A percentile compares a stretch with the other conserved stretches of the same genome.
Evolutionary conservation across 2,113 vertebrate species (phyloP).

Genomic region (Hiodon tergisus): DNA sequence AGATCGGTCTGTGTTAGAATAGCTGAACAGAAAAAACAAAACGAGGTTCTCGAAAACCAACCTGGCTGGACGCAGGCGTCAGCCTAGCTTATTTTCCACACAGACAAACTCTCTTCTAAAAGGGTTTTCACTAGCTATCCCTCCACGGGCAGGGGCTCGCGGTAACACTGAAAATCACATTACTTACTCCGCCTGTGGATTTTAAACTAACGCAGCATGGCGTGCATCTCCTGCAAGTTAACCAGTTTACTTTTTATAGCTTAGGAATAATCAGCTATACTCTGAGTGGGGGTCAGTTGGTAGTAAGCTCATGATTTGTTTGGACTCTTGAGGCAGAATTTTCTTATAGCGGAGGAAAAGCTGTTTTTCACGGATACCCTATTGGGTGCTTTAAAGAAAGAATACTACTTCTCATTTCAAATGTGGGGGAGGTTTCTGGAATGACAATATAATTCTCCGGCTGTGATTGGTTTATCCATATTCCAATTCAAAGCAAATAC

Average conservation of each 20-base stretch:
- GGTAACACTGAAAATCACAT: neutral
- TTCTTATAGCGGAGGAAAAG: too few species aligned
- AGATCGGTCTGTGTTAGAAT: too few species aligned
- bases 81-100: too few species aligned
- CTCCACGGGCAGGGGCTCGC: neutral
- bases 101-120: neutral
- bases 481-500: too few species aligned
- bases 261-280: neutral
- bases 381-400: neutral
- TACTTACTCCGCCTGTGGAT: too few species aligned
- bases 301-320: neutral
- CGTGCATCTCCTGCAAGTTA: neutral
- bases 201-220: neutral
- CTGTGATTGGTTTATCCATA: neutral
- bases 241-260: slow-evolving; percentile 1
- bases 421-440: neutral
- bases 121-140: neutral
- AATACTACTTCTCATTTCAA: neutral
- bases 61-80: too few species aligned
- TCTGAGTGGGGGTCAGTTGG: neutral
- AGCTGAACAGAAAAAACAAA: too few species aligned
- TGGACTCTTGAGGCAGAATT: neutral
- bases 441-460: neutral
- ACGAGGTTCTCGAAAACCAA: too few species aligned
- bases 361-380: neutral